Base-by-base conservation (phyloP, 2,888 invertebrate species). In the Drosophila mettleri region DNA sequence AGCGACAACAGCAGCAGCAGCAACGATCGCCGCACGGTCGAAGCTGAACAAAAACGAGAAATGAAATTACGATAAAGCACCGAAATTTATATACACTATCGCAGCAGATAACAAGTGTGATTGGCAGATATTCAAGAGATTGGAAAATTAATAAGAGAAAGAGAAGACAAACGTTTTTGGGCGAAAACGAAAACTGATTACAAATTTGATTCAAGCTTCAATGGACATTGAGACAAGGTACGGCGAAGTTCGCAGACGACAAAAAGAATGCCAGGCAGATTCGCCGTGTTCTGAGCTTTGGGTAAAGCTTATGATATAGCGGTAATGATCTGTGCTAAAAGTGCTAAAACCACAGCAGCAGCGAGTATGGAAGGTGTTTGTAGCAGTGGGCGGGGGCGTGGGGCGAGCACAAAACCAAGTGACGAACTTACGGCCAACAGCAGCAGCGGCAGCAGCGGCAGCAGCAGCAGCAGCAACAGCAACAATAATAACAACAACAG, bases 381-480 rank as follows among this genome's bases (percentile, higher is more conserved):
- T 52, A 12, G 63, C 27, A 51, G 33, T 48, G 41, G 58, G 65
- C 24, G 55, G 63, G 55, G 68, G 66, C 54, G 81, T 48, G 59
- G 39, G 63, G 68, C 59, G 70, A 74, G 70, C 78, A 75, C 65
- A 75, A 75, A 75, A 80, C 80, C 84, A 86, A 88, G 87, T 88
- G 89, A 87, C 89, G 88, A 87, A 84, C 88, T 86, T 86, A 84
- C 75, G 89, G 89, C 80, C 75, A 88, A 82, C 85, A 82, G 64
- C 77, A 80, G 67, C 63, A 63, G 51, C 68, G 51, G 68, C 79
- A 51, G 53, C 57, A 60, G 53, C 57, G 58, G 14, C 69, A 66
- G 14, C 63, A 60, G 18, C 73, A 70, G 24, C 67, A 77, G 16
- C 74, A 69, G 54, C 74, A 69, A 51, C 76, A 85, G 38, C 73